Conservation (phyloP, 2,113 vertebrate genomes). For the Odontophorus gujanensis region DNA sequence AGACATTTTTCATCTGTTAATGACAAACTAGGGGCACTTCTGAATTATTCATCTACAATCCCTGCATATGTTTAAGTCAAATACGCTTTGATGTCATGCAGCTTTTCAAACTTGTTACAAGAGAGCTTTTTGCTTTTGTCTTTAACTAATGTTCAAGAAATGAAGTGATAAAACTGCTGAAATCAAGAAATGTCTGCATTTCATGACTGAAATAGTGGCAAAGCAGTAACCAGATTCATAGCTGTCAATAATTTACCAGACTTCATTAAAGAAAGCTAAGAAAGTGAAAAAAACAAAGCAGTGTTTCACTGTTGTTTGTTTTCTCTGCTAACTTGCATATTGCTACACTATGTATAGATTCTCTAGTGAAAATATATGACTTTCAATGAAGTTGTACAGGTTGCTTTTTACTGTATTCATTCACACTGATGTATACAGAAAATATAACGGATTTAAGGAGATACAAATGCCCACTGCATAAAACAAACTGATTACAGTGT, state of each 20-base stretch:
- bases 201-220: not conserved
- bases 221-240: not conserved
- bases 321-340: constrained; percentile 23
- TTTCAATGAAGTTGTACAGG: constrained; percentile 28
- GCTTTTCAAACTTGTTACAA: constrained; percentile 11
- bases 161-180: not conserved
- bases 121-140: not conserved
- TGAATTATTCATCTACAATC: constrained; percentile 56
- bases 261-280: not conserved
- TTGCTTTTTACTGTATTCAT: constrained; percentile 35
- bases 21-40: constrained; percentile 32
- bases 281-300: not conserved
- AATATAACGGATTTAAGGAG: constrained; percentile 24
- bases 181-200: not conserved
- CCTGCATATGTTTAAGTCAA: constrained; percentile 28
- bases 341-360: constrained; percentile 39
- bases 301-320: constrained; percentile 1
- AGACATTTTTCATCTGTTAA: constrained; percentile 56
- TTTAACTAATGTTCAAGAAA: not conserved
- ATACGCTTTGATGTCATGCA: not conserved
- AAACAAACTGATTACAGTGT: constrained; percentile 45
- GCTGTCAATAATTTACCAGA: not conserved
- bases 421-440: constrained; percentile 28
- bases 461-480: constrained; percentile 66
- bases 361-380: constrained; percentile 54